phyloP scores from a whole-genome alignment of 2,888 invertebrate genomes.

The Agonopterix arenella region DNA sequence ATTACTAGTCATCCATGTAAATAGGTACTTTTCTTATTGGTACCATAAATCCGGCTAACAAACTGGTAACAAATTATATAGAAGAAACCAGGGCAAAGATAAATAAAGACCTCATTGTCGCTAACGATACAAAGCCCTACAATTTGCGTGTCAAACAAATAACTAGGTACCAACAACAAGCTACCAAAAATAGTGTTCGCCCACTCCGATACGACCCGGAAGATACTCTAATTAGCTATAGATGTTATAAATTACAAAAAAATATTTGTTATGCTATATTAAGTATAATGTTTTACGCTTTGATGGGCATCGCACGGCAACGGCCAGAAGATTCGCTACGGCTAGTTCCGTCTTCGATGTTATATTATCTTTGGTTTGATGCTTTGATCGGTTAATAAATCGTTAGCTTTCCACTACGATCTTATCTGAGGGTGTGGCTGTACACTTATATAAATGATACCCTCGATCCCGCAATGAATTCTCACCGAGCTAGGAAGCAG shows the following conservation, averaged over 20 bases:
- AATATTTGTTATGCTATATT: slow-evolving; percentile 7
- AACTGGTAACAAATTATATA: not conserved
- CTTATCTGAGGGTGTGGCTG: too few relatives aligned
- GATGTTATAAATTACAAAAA: slow-evolving; percentile 11
- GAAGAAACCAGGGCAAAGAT: not conserved
- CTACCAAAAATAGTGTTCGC: slow-evolving; percentile 52
- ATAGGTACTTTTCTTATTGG: too few relatives aligned
- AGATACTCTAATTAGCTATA: slow-evolving; percentile 29
- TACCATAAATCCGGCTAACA: too few relatives aligned
- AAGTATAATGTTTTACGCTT: slow-evolving; percentile 22
- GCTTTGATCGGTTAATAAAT: slow-evolving; percentile 21
- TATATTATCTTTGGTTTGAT: not conserved
- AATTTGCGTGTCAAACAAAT: slow-evolving; percentile 22
- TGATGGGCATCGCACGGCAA: slow-evolving; percentile 27
- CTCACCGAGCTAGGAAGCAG: slow-evolving; percentile 28
- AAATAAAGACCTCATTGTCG: slow-evolving; percentile 17
- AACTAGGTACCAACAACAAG: slow-evolving; percentile 30
- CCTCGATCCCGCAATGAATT: not conserved
- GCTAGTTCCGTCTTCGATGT: slow-evolving; percentile 19
- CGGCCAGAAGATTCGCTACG: slow-evolving; percentile 28
- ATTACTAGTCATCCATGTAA: too few relatives aligned
- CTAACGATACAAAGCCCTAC: slow-evolving; percentile 26
- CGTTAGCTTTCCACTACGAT: slow-evolving; percentile 16
- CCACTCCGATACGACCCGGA: slow-evolving; percentile 48
- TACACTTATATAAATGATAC: too few relatives aligned